Evolutionary conservation across 2,113 vertebrate species (phyloP).

Genomic region (Dasyprocta punctata): DNA sequence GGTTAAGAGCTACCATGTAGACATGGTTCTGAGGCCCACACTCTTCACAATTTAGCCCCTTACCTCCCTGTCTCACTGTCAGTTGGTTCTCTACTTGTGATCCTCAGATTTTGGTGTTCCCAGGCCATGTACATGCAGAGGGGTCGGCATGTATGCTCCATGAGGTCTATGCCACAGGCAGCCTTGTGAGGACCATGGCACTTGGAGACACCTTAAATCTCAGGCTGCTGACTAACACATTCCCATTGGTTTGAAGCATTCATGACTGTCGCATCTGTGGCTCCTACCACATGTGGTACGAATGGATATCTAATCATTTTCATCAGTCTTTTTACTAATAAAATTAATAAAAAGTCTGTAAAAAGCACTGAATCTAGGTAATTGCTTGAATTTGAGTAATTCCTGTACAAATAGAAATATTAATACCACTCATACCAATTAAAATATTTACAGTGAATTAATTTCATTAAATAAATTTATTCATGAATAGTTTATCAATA

Average conservation of each 20-base stretch:
- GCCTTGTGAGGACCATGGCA: background rate
- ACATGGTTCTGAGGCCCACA: conserved; percentile 90
- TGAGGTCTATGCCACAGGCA: background rate
- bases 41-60: conserved; percentile 61
- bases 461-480: background rate
- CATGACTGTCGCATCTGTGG: background rate
- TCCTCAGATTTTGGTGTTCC: conserved; percentile 47
- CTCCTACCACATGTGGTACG: background rate
- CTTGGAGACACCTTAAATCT: background rate
- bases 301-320: background rate
- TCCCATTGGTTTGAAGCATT: background rate
- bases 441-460: background rate
- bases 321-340: background rate
- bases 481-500: background rate
- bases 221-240: background rate
- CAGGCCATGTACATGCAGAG: background rate
- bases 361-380: background rate
- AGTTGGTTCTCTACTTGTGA: conserved; percentile 70
- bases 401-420: background rate
- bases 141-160: background rate
- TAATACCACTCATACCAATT: background rate
- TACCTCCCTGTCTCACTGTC: conserved; percentile 81
- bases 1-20: conserved; percentile 97
- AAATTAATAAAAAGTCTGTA: background rate
- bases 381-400: background rate